Evolutionary conservation across 2,113 vertebrate species (phyloP).

Genomic region (Rattus norvegicus): GRCr8 NC_086034.1:83818501-83819000

Average conservation of each 20-base stretch:
- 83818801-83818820: neutral
- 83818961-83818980: neutral
- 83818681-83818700: neutral
- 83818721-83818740: no score
- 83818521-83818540: no score
- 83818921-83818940: neutral
- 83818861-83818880: neutral
- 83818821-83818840: neutral
- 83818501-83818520: neutral
- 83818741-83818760: no score
- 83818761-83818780: neutral
- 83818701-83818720: no score
- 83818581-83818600: neutral
- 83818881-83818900: neutral
- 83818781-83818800: neutral
- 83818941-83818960: neutral
- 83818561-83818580: no score
- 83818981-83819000: neutral
- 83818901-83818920: neutral
- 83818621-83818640: neutral
- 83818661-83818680: neutral
- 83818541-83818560: neutral
- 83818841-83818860: neutral
- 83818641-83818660: neutral
- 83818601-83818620: fast-evolving